Base-by-base conservation (phyloP, 1,140 invertebrate genomes). In the Chionoecetes opilio region DNA sequence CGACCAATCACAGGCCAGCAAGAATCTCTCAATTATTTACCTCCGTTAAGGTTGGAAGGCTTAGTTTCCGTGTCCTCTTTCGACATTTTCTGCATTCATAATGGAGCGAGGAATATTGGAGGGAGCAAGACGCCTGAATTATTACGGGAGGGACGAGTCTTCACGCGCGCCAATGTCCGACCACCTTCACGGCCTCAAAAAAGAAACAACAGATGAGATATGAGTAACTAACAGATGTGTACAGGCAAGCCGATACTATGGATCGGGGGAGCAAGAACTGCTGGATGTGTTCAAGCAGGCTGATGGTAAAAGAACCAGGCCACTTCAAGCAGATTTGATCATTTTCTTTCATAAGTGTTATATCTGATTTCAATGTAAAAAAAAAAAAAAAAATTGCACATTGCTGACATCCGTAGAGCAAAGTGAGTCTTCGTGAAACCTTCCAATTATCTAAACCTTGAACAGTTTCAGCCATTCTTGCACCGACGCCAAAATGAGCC, bases 21-120 rank as follows among this genome's bases (percentile, higher is more conserved):
- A 91, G 41, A 75, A 91, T 75, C 41, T 32, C 9, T 75, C 32
- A 75, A 91, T 91, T 91, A 91, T 91, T 91, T 91, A 75, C 46
- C 46, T 34, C 41, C 31, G 46, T 91, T 34, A 91, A 91, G 89
- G 46, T 53, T 53, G 41, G 88, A 53, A 90, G 29, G 41, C 32
- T 31, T 31, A 53, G 41, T 31, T 90, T 90, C 41, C 88, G 17
- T 90, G 88, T 53, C 41, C 14, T 90, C 88, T 90, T 90, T 90
- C 41, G 32, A 34, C 38, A 53, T 90, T 90, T 17, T 53, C 41
- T 26, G n/a, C 26, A 90, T 90, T 53, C 29, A 53, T 90, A 88
- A 88, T 88, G 87, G 35, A 37, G 29, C 38, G 29, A 53, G 53
- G 88, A 35, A 90, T 90, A 32, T 6, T 90, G 29, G 63, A 75